Conservation (phyloP, 2,888 invertebrate species). For the Athalia rosae region DNA sequence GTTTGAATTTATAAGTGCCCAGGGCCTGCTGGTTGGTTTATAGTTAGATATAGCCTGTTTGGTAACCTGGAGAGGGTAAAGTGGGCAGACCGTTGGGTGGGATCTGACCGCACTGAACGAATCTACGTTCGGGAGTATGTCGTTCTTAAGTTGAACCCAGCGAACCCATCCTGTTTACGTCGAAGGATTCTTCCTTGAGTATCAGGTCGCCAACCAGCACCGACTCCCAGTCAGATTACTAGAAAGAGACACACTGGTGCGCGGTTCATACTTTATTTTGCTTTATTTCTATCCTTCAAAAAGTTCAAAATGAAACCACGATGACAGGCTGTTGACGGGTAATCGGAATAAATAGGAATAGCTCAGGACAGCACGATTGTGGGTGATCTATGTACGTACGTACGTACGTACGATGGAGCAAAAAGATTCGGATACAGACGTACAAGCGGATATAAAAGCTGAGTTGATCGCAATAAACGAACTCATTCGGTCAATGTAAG, state of each 20-base stretch:
- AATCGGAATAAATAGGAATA: background rate
- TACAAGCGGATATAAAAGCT: slow-evolving; percentile 54
- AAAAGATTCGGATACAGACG: slow-evolving; percentile 17
- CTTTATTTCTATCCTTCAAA: background rate
- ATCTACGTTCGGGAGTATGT: background rate
- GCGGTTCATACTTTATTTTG: background rate
- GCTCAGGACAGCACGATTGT: background rate
- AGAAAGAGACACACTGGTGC: too few species aligned
- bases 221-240: too few species aligned
- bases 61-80: background rate
- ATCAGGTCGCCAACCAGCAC: too few species aligned
- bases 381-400: too few species aligned
- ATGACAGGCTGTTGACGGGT: background rate
- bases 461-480: slow-evolving; percentile 52
- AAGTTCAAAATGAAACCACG: background rate
- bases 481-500: slow-evolving; percentile 55
- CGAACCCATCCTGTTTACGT: too few species aligned
- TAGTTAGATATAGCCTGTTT: background rate
- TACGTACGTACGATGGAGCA: slow-evolving; percentile 24
- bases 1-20: background rate
- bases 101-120: background rate
- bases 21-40: too few species aligned
- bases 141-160: background rate
- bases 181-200: too few species aligned
- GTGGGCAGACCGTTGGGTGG: slow-evolving; percentile 1